These are phyloP conservation scores for Argyra leucocephala DNA, from an alignment of 2,888 invertebrate species.

Conservation along the genomic window DNA sequence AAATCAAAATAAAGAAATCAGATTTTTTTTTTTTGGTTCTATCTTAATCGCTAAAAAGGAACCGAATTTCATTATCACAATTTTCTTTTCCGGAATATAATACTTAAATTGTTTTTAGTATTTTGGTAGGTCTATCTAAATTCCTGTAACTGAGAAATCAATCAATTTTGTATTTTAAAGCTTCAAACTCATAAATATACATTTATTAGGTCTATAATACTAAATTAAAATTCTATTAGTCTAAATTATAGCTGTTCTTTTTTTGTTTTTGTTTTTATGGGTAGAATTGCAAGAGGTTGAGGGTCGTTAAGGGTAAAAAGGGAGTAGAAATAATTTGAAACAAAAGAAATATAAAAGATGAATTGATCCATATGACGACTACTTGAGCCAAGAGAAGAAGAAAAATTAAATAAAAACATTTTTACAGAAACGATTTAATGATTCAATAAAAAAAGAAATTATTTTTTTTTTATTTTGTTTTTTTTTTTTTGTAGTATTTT, in stretches of 20 bases:
- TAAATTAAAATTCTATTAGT: slow-evolving; percentile 6
- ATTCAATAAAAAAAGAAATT: neutral
- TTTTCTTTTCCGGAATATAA: too few species aligned
- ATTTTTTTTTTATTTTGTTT: neutral
- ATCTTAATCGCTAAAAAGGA: too few species aligned
- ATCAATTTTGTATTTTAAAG: neutral
- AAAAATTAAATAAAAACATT: neutral
- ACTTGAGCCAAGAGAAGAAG: too few species aligned
- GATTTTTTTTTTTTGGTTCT: too few species aligned
- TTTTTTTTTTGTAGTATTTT: neutral
- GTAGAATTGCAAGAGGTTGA: too few species aligned
- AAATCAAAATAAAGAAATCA: too few species aligned
- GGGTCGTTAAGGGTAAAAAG: neutral
- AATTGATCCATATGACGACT: too few species aligned
- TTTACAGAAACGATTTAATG: neutral
- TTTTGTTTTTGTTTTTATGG: neutral
- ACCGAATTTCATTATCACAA: too few species aligned
- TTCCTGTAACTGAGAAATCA: neutral
- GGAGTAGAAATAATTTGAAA: neutral
- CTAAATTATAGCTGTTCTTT: neutral
- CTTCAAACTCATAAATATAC: neutral
- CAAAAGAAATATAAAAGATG: too few species aligned
- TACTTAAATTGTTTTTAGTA: too few species aligned
- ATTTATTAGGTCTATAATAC: neutral
- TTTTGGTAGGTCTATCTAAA: too few species aligned